Evolutionary conservation across 2,113 vertebrate species (phyloP).

Genomic region (Ramphastos sulfuratus): DNA sequence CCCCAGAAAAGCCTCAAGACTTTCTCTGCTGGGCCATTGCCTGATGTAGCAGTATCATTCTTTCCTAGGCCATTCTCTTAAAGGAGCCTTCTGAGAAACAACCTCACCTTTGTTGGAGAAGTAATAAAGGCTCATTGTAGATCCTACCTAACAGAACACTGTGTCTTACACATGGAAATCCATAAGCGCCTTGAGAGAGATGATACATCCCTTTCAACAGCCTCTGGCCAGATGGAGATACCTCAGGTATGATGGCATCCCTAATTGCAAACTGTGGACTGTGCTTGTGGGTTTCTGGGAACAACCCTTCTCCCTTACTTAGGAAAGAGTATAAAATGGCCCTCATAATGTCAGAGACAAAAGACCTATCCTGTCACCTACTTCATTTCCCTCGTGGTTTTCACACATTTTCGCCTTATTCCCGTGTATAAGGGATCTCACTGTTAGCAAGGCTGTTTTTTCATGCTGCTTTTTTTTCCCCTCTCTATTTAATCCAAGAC

Average conservation of each 20-base stretch:
- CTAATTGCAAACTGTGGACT: background rate
- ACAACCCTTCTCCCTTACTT: background rate
- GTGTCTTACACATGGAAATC: constrained; percentile 15
- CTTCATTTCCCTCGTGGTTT: constrained; percentile 32
- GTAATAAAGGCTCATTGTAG: constrained; percentile 26
- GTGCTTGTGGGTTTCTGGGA: background rate
- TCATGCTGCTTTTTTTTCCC: background rate
- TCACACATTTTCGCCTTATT: constrained; percentile 24
- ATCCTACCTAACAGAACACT: background rate
- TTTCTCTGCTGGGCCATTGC: background rate
- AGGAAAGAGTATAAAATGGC: background rate
- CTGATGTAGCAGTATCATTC: background rate
- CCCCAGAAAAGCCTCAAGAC: constrained; percentile 16
- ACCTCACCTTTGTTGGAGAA: constrained; percentile 20
- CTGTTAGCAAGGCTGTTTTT: constrained; percentile 10
- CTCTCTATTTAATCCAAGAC: constrained; percentile 20
- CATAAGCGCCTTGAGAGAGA: background rate
- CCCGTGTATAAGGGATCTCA: background rate
- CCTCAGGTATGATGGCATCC: background rate
- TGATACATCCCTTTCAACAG: background rate
- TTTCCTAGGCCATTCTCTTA: constrained; percentile 24
- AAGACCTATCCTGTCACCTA: constrained; percentile 9
- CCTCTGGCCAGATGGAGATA: background rate
- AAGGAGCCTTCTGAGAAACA: background rate
- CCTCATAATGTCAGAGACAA: background rate